A percentile compares a stretch with the other conserved stretches of the same genome.
Evolutionary conservation across 2,113 vertebrate species (phyloP).

Genomic region (Lathamus discolor): DNA sequence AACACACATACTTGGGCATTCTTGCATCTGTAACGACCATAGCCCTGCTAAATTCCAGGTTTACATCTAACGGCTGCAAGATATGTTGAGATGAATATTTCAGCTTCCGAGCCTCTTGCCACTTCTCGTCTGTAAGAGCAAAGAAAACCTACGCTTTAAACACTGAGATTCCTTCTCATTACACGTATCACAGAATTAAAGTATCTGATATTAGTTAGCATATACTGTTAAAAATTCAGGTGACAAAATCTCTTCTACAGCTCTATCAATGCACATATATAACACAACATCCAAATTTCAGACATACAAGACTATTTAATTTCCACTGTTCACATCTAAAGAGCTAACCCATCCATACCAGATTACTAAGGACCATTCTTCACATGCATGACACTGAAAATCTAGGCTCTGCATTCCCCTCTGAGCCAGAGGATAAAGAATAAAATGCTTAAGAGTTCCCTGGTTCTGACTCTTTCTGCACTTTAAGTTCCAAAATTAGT

Average conservation of each 20-base stretch:
- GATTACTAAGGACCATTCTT: not conserved
- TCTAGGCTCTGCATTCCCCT: not conserved
- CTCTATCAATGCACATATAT: not conserved
- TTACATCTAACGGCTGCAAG: conserved; percentile 91
- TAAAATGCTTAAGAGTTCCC: not conserved
- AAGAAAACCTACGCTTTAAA: not conserved
- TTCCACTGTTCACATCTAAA: not conserved
- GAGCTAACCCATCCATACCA: not conserved
- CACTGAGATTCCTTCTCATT: not conserved
- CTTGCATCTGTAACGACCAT: conserved; percentile 93
- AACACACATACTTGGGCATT: conserved; percentile 89
- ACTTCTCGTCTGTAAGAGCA: conserved; percentile 83
- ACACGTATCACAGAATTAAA: not conserved
- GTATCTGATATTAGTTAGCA: not conserved
- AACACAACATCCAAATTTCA: not conserved
- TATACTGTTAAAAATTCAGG: not conserved
- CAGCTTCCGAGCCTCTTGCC: conserved; percentile 88
- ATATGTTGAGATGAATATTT: conserved; percentile 87
- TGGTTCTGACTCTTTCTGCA: not conserved
- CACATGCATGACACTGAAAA: not conserved
- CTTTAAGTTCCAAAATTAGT: not conserved
- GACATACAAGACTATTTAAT: not conserved
- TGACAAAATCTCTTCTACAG: rapidly evolving
- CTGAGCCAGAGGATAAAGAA: not conserved
- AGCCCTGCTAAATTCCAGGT: conserved; percentile 88